These are phyloP conservation scores for Sesia bembeciformis DNA, from an alignment of 2,888 invertebrate genomes.

Conservation along the genomic window DNA sequence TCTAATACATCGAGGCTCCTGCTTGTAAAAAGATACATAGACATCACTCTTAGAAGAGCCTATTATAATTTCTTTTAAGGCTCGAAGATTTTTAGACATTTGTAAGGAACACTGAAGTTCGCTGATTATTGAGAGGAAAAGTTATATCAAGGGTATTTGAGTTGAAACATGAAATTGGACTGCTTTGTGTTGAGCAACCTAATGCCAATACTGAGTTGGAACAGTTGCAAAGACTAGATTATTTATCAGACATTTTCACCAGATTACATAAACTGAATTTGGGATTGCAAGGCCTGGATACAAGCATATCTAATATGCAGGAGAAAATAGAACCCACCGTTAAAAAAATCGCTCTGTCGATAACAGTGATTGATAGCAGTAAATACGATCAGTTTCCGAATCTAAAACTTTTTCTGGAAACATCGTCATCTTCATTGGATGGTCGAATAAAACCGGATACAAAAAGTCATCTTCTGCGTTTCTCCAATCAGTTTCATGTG, in stretches of 20 bases:
- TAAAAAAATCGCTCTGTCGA: not conserved
- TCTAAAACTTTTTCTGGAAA: not conserved
- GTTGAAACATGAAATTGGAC: not conserved
- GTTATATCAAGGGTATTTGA: constrained; percentile 3
- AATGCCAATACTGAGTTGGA: not conserved
- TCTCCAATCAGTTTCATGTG: no score
- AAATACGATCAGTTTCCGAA: not conserved
- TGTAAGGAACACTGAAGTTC: not conserved
- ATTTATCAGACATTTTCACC: not conserved
- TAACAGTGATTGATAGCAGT: not conserved
- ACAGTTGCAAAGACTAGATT: not conserved
- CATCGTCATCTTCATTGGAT: not conserved
- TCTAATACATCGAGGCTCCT: no score
- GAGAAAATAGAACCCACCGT: not conserved
- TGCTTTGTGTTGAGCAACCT: not conserved
- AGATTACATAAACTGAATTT: not conserved
- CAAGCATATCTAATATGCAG: not conserved
- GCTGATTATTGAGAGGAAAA: constrained; percentile 8
- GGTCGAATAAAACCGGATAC: not conserved
- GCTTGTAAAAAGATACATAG: no score
- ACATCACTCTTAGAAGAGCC: no score
- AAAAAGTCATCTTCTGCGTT: not conserved
- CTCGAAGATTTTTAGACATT: no score
- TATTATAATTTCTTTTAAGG: no score
- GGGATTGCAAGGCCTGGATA: not conserved